Percentiles rank a stretch among this genome's conserved stretches.
These are phyloP conservation scores for Platorchestia sp. DNA, from an alignment of 1,140 invertebrate genomes.

Conservation along the genomic window DNA sequence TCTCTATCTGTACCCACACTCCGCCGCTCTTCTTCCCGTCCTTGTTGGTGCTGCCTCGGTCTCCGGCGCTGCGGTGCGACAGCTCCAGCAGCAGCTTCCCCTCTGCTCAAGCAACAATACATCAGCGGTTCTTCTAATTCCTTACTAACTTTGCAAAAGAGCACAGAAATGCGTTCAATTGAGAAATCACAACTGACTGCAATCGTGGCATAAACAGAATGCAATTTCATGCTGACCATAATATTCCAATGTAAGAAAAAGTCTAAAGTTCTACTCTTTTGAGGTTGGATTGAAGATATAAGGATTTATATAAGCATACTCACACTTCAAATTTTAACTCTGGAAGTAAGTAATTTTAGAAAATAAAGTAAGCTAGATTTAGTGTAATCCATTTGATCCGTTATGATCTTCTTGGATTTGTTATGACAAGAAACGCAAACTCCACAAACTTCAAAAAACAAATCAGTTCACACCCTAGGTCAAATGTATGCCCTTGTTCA, in stretches of 20 bases:
- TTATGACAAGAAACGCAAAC: neutral
- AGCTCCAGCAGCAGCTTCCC: constrained; percentile 42
- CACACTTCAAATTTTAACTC: too few relatives aligned
- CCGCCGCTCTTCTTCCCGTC: neutral
- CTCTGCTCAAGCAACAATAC: neutral
- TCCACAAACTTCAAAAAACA: neutral
- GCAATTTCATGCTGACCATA: neutral
- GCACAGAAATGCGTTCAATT: neutral
- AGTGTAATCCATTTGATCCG: neutral
- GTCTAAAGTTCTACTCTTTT: too few relatives aligned
- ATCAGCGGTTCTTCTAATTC: neutral
- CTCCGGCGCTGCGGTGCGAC: neutral
- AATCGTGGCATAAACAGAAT: neutral
- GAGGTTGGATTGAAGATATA: too few relatives aligned
- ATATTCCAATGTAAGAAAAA: neutral
- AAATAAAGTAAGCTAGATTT: neutral
- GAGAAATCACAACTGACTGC: neutral
- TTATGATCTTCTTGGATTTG: neutral
- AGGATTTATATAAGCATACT: too few relatives aligned
- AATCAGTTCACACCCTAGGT: too few relatives aligned
- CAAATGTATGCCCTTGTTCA: too few relatives aligned
- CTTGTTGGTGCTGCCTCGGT: neutral
- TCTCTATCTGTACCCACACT: constrained; percentile 28
- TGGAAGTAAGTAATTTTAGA: too few relatives aligned
- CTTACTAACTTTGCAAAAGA: neutral